Evolutionary conservation across 2,888 invertebrate species (phyloP).

Genomic region (Stegophylla sp.): DNA sequence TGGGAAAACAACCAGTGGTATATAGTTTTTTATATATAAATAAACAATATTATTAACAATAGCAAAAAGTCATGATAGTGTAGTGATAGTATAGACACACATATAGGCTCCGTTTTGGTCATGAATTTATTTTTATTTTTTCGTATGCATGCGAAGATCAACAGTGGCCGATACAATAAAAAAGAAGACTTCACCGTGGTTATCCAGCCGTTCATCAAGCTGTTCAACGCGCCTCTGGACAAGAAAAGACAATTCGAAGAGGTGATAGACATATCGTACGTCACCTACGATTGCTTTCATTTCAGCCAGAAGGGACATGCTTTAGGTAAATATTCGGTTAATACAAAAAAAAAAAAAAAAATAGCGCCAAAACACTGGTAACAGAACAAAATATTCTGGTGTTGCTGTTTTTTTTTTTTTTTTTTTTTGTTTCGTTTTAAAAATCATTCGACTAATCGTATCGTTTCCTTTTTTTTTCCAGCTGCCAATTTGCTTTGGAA

Average conservation of each 20-base stretch:
- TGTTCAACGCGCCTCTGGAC: slow-evolving; percentile 72
- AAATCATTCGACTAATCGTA: background rate
- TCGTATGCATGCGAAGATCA: slow-evolving; percentile 67
- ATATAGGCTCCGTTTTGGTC: background rate
- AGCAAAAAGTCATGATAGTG: too few species aligned
- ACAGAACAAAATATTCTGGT: too few species aligned
- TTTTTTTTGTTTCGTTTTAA: background rate
- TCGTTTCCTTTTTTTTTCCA: slow-evolving; percentile 64
- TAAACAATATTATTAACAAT: too few species aligned
- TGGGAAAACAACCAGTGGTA: too few species aligned
- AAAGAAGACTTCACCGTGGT: slow-evolving; percentile 76
- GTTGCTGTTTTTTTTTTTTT: background rate
- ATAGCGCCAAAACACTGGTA: too few species aligned
- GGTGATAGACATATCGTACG: slow-evolving; percentile 74
- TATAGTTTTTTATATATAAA: too few species aligned
- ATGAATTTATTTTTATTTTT: background rate
- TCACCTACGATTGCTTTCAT: slow-evolving; percentile 80
- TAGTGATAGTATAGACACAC: background rate
- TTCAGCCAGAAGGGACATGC: slow-evolving; percentile 83
- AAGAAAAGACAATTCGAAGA: slow-evolving; percentile 64
- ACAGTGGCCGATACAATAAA: slow-evolving; percentile 72
- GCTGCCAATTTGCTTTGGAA: slow-evolving; percentile 78
- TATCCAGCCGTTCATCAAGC: slow-evolving; percentile 75
- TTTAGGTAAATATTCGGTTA: slow-evolving; percentile 68
- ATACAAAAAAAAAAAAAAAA: too few species aligned